phyloP scores from a whole-genome alignment of 1,140 invertebrate species.

The Rhynchophorus ferrugineus region DNA sequence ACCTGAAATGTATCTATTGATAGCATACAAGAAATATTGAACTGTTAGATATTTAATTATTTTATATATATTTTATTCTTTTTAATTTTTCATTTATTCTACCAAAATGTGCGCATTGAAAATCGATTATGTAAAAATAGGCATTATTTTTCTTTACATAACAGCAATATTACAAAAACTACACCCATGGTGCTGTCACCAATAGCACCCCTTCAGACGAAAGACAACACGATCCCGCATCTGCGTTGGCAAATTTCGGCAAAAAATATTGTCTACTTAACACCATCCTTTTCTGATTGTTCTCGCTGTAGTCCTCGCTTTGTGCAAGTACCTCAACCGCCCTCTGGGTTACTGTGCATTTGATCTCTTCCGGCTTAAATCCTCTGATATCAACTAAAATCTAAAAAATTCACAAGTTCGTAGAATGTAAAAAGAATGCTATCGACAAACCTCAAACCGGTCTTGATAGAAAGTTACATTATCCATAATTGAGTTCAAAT shows the following conservation, averaged over 20 bases:
- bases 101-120: too few species aligned
- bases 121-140: too few species aligned
- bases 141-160: too few species aligned
- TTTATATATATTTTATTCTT: too few species aligned
- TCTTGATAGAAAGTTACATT: conserved; percentile 3
- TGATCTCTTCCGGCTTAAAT: conserved; percentile 29
- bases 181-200: conserved; percentile 27
- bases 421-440: too few species aligned
- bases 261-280: conserved; percentile 29
- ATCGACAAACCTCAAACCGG: conserved; percentile 10
- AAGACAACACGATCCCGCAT: conserved; percentile 26
- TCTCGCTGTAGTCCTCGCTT: conserved; percentile 16
- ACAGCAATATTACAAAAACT: too few species aligned
- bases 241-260: conserved; percentile 22
- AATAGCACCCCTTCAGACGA: conserved; percentile 28
- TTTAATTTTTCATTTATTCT: too few species aligned
- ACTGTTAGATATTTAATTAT: too few species aligned
- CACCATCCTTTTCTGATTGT: conserved; percentile 16
- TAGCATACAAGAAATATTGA: too few species aligned
- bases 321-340: conserved; percentile 24
- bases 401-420: conserved; percentile 12
- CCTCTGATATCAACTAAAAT: conserved; percentile 28
- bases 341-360: conserved; percentile 23
- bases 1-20: too few species aligned
- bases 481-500: background rate